Evolutionary conservation across 2,113 vertebrate genomes (phyloP).

Genomic region (Microcebus lehilahytsara): DNA sequence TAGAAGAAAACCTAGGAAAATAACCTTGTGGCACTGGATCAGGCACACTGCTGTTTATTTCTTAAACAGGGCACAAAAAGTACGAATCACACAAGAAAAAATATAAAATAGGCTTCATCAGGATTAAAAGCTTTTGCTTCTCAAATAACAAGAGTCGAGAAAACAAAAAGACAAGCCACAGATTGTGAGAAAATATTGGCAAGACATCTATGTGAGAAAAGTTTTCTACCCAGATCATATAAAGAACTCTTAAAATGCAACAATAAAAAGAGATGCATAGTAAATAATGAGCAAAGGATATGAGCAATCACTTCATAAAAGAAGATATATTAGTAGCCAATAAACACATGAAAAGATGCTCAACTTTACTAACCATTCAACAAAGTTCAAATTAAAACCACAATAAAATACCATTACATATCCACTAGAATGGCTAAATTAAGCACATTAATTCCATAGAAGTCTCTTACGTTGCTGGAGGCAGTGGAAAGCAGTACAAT

Average conservation of each 20-base stretch:
- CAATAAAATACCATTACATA: neutral
- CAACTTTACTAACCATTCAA: neutral
- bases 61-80: neutral
- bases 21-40: neutral
- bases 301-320: neutral
- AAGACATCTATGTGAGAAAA: neutral
- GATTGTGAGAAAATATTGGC: neutral
- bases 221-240: neutral
- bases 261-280: neutral
- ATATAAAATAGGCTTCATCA: neutral
- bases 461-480: neutral
- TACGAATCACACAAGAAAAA: neutral
- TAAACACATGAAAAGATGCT: neutral
- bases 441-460: neutral
- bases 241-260: neutral
- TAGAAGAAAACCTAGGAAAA: neutral
- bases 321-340: neutral
- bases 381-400: neutral
- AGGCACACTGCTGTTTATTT: neutral
- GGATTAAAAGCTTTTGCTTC: neutral
- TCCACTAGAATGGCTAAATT: neutral
- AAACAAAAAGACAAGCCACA: neutral
- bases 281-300: neutral
- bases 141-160: neutral
- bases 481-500: neutral